A percentile compares a stretch with the other conserved stretches of the same genome.
Conservation (phyloP, 2,797 vertebrate species). For the Acanthornis magna region DNA sequence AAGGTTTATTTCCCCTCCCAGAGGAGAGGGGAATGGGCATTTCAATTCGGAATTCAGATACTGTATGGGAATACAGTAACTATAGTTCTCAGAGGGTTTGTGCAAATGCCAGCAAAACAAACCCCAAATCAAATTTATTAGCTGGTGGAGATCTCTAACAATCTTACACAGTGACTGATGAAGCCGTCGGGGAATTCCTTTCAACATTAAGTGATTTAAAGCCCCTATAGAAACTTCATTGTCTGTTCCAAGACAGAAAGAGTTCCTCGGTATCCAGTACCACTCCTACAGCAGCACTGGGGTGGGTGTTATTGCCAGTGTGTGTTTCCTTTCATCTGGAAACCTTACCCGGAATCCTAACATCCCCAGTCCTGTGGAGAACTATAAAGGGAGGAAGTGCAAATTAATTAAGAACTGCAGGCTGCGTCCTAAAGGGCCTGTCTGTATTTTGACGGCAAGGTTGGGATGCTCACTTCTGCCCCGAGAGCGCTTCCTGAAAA, state of each 20-base stretch:
- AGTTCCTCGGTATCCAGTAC: neutral
- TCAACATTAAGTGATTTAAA: constrained; percentile 76
- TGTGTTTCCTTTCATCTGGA: constrained; percentile 10
- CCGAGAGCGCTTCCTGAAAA: neutral
- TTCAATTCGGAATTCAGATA: constrained; percentile 71
- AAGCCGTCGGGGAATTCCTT: constrained; percentile 72
- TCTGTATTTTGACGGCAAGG: neutral
- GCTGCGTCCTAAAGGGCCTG: neutral
- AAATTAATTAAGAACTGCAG: neutral
- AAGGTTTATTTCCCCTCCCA: constrained; percentile 72
- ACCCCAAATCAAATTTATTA: constrained; percentile 77
- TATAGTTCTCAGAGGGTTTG: constrained; percentile 75
- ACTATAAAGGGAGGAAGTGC: neutral
- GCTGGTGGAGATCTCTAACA: constrained; percentile 72
- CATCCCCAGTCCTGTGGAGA: neutral
- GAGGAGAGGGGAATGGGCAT: constrained; percentile 35
- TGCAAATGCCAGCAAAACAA: constrained; percentile 77
- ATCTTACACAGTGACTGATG: constrained; percentile 75
- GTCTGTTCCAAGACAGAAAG: constrained; percentile 46
- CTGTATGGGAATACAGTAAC: constrained; percentile 75
- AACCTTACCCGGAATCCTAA: neutral
- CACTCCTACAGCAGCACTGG: neutral
- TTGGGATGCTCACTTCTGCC: neutral
- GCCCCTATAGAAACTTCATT: constrained; percentile 68
- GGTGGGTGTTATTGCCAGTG: neutral